Base-by-base conservation (phyloP, 2,797 vertebrate genomes). In the Tarsius wallacei region DNA sequence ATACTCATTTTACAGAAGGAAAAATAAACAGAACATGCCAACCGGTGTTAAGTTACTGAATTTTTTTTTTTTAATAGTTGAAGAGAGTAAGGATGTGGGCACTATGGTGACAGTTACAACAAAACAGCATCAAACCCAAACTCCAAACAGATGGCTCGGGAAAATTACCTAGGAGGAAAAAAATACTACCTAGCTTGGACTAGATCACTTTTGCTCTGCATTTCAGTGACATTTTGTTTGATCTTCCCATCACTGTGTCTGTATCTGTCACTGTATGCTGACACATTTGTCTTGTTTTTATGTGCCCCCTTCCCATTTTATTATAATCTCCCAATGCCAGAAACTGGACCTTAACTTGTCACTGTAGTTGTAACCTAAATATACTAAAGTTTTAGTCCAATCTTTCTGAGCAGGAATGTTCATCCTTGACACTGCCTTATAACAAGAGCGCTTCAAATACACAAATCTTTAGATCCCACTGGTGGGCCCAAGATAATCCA, bases 61-160 rank as follows among this genome's bases (percentile, higher is more conserved):
- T 83, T 76, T 93, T 59, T 51, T 63, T 59, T 71, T 80, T 57
- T 47, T 19, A 53, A 8, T 24, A 59, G 63, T 21, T 36, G 51
- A 73, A 71, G 73, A 85, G 64, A 91, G 81, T 68, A 10, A 91
- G 51, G 73, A 84, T 71, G 74, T 88, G 61, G 81, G 66, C 66
- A 66, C 68, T 47, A 16, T 49, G 42, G 51, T 66, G 63, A 94
- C 66, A 90, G 64, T 57, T 55, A 80, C 33, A 86, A 87, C 49
- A 55, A 49, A 86, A 70, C n/a, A 1, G 21, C 36, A 83, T 55
- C 86, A 86, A 90, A 89, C 59, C 57, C 82, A 88, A 92, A 88
- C 73, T 78, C 55, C 6, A 42, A 87, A 80, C 89, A 95, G 94
- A 96, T 64, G 88, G 83, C 16, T 28, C 14, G 10, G 70, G n/a